phyloP scores from a whole-genome alignment of 1,140 invertebrate genomes.

The Gerris buenoi region DNA sequence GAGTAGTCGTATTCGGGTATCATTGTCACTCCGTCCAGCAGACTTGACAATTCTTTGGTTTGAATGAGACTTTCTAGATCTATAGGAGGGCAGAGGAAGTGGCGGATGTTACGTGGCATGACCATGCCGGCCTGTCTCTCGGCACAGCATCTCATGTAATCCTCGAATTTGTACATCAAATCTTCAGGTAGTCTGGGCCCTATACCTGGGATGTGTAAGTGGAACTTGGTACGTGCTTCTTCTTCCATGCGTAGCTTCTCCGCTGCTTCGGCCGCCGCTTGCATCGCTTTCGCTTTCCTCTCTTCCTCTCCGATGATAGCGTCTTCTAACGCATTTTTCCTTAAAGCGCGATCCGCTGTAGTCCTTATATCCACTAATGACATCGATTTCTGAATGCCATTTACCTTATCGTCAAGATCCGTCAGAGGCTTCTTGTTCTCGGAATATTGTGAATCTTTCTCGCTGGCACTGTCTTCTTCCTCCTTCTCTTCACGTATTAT shows the following conservation, averaged over 20 bases:
- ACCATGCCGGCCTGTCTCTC: constrained; percentile 37
- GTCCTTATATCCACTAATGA: background rate
- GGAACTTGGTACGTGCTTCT: background rate
- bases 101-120: constrained; percentile 43
- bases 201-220: constrained; percentile 34
- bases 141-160: constrained; percentile 34
- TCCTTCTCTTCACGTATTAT: too few relatives aligned
- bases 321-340: background rate
- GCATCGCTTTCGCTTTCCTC: background rate
- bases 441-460: background rate
- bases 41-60: too few relatives aligned
- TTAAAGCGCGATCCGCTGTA: background rate
- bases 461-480: constrained; percentile 1
- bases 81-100: constrained; percentile 40
- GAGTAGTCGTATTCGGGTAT: too few relatives aligned
- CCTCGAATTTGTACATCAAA: constrained; percentile 27
- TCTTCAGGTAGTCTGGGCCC: constrained; percentile 32
- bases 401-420: background rate
- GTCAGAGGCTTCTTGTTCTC: background rate
- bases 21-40: too few relatives aligned
- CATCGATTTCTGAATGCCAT: background rate
- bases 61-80: too few relatives aligned
- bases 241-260: background rate
- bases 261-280: background rate
- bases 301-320: background rate